Percentiles rank a stretch among this genome's conserved stretches.
phyloP scores from a whole-genome alignment of 2,797 vertebrate genomes.

The Ibycter americanus region DNA sequence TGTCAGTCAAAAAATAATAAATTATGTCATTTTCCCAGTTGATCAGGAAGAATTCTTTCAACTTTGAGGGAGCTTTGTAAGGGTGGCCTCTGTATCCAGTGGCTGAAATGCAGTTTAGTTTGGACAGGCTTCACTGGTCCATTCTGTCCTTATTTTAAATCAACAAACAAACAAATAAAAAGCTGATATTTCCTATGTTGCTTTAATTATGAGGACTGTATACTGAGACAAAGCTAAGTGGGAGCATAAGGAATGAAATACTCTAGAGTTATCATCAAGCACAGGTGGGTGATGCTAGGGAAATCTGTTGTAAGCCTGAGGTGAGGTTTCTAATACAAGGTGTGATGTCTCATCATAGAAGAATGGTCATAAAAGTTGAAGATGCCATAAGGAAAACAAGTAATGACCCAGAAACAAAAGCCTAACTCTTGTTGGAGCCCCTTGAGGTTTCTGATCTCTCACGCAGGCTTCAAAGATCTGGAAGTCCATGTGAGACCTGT shows the following conservation, averaged over 20 bases:
- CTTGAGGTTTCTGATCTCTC: not conserved
- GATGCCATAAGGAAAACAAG: not conserved
- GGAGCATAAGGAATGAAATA: not conserved
- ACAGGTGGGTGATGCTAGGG: not conserved
- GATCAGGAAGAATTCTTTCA: not conserved
- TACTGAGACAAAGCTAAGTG: not conserved
- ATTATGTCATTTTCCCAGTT: not conserved
- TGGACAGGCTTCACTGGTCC: not conserved
- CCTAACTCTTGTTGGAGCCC: not conserved
- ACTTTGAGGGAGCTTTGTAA: not conserved
- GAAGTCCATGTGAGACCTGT: not conserved
- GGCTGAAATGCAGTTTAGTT: not conserved
- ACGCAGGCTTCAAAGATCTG: conserved; percentile 31
- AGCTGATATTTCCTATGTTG: not conserved
- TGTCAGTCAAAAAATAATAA: not conserved
- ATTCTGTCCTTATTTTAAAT: not conserved
- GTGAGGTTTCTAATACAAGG: not conserved
- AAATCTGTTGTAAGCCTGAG: not conserved
- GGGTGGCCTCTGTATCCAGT: not conserved
- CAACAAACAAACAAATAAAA: not conserved
- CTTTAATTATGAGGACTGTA: not conserved
- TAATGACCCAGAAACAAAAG: not conserved
- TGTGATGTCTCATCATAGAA: not conserved
- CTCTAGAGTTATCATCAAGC: not conserved
- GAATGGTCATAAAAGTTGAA: not conserved